A percentile compares a stretch with the other conserved stretches of the same genome.
phyloP scores from a whole-genome alignment of 2,797 vertebrate genomes.

The Otolemur crassicaudatus region DNA sequence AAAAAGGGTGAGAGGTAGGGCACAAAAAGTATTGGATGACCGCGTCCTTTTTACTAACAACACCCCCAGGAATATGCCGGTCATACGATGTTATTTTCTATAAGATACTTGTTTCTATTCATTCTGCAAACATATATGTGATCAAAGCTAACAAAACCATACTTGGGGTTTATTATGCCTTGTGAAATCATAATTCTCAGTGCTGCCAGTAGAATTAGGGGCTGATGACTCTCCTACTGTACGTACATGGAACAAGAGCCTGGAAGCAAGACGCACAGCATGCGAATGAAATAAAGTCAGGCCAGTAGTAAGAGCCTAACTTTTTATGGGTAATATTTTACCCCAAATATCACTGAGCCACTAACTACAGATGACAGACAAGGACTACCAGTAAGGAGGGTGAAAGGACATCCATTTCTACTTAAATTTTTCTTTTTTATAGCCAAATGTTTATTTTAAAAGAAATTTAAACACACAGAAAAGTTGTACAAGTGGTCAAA shows the following conservation, averaged over 20 bases:
- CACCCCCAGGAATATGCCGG: neutral
- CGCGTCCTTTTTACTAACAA: neutral
- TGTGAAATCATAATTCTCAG: neutral
- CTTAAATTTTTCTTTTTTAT: neutral
- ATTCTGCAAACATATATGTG: neutral
- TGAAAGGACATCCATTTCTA: neutral
- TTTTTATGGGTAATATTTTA: neutral
- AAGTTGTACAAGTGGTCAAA: neutral
- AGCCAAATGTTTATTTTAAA: neutral
- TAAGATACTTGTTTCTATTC: neutral
- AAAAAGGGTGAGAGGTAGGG: neutral
- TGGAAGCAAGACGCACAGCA: neutral
- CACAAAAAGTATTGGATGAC: too few species aligned
- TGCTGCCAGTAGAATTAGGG: neutral
- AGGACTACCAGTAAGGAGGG: neutral
- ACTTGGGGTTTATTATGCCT: neutral
- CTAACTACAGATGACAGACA: neutral
- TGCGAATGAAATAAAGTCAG: neutral
- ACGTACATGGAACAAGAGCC: neutral
- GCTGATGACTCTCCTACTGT: neutral
- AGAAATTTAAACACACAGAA: neutral
- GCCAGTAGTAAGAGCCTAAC: neutral
- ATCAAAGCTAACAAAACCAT: constrained; percentile 8
- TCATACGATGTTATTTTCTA: neutral
- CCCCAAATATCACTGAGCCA: neutral